A percentile compares a stretch with the other conserved stretches of the same genome.
Evolutionary conservation across 2,113 vertebrate genomes (phyloP).

Genomic region (Pomatorhinus ruficollis): DNA sequence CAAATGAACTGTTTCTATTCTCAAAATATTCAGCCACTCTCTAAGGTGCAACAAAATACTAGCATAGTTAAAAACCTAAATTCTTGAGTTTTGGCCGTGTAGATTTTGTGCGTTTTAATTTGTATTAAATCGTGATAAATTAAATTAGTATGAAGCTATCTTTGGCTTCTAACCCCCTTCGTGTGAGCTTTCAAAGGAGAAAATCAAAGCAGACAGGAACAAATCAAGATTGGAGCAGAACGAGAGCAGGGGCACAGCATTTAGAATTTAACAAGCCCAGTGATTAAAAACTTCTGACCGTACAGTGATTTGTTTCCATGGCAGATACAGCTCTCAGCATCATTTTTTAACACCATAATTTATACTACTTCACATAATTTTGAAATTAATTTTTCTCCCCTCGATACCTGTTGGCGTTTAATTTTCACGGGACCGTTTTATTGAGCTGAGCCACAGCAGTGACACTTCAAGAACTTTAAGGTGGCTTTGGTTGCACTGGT

Average conservation of each 20-base stretch:
- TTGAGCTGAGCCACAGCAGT: neutral
- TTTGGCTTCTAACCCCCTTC: neutral
- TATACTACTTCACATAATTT: neutral
- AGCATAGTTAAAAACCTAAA: neutral
- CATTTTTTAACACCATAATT: neutral
- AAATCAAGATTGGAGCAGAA: constrained; percentile 16
- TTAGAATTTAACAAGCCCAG: neutral
- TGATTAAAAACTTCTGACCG: constrained; percentile 20
- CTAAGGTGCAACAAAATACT: neutral
- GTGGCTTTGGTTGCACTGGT: neutral
- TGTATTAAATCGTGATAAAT: neutral
- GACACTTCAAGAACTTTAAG: neutral
- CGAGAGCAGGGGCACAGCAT: neutral
- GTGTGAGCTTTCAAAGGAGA: neutral
- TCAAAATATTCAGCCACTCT: neutral
- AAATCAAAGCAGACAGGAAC: constrained; percentile 11
- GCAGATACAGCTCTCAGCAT: neutral
- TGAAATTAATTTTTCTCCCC: neutral
- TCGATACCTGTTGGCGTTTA: neutral
- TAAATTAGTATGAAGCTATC: neutral
- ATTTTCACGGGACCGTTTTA: neutral
- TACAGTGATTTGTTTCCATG: neutral
- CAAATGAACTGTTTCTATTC: neutral
- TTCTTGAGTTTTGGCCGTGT: neutral
- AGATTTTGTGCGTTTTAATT: neutral